Evolutionary conservation across 2,797 vertebrate genomes (phyloP).

Genomic region (Anguilla obscura): DNA sequence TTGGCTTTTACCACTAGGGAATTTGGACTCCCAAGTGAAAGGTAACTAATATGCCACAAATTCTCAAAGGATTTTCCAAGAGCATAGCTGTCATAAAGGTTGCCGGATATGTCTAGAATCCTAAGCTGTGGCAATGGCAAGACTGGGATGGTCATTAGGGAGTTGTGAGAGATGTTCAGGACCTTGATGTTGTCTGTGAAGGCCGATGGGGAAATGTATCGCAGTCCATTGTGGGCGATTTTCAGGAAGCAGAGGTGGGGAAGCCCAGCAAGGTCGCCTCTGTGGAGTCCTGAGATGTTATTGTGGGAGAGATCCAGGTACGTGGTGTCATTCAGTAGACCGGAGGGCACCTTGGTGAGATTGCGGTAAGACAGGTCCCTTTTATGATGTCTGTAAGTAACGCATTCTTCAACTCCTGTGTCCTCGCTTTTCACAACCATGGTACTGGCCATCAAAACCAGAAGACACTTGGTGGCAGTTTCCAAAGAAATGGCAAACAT

Average conservation of each 20-base stretch:
- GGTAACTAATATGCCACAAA: conserved; percentile 42
- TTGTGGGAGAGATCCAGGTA: conserved; percentile 65
- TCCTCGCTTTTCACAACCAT: conserved; percentile 21
- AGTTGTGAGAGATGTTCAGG: conserved; percentile 63
- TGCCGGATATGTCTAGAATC: conserved; percentile 59
- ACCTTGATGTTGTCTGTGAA: conserved; percentile 54
- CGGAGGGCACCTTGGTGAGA: conserved; percentile 49
- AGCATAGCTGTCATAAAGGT: conserved; percentile 55
- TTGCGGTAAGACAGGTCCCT: conserved; percentile 55
- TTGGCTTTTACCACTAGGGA: conserved; percentile 43
- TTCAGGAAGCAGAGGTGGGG: conserved; percentile 60
- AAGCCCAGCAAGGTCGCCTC: conserved; percentile 43
- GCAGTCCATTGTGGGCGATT: conserved; percentile 56
- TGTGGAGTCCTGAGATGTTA: conserved; percentile 49
- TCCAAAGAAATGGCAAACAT: conserved; percentile 32
- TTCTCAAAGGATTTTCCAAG: conserved; percentile 55
- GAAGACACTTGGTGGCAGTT: neutral
- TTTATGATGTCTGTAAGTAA: conserved; percentile 38
- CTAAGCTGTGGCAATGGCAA: conserved; percentile 51
- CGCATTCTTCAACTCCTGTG: conserved; percentile 46
- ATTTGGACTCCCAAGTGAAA: conserved; percentile 55
- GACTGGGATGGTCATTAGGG: conserved; percentile 54
- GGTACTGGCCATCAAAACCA: neutral
- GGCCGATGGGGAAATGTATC: conserved; percentile 48
- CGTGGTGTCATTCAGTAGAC: conserved; percentile 50